These are phyloP conservation scores for Macrotus californicus DNA, from an alignment of 2,113 vertebrate genomes.

Conservation along the genomic window DNA sequence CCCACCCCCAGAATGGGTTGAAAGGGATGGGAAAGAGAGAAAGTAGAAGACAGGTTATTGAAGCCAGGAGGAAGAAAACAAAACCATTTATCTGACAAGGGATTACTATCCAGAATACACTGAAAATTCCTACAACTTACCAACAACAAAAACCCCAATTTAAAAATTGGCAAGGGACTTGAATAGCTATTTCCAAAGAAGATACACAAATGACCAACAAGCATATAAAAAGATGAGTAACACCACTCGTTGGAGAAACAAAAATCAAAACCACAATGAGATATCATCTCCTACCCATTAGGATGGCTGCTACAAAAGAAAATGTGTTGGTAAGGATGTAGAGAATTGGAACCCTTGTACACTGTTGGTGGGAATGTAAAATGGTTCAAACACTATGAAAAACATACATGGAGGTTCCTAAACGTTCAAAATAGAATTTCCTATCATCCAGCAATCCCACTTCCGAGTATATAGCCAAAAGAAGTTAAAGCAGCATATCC, in stretches of 20 bases:
- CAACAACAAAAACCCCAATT: not conserved
- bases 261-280: constrained; percentile 3
- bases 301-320: not conserved
- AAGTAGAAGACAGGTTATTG: not conserved
- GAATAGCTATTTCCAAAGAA: not conserved
- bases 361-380: not conserved
- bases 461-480: not conserved
- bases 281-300: not conserved
- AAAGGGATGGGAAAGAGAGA: not conserved
- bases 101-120: not conserved
- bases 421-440: not conserved
- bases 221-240: not conserved
- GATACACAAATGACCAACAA: not conserved
- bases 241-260: not conserved
- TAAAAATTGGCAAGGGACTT: not conserved
- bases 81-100: not conserved
- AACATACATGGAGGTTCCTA: not conserved
- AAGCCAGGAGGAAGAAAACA: not conserved
- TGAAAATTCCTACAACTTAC: not conserved
- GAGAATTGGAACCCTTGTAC: not conserved
- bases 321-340: not conserved
- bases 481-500: not conserved
- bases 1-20: not conserved
- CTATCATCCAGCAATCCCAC: not conserved
- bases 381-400: not conserved